phyloP scores from a whole-genome alignment of 2,113 vertebrate species.

The rabbit (Oryctolagus cuniculus) region mOryCun1.1 NC_091440.1:133332001-133332500 shows the following conservation, averaged over 20 bases:
- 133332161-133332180: background rate
- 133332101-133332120: background rate
- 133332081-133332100: constrained; percentile 18
- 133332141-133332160: background rate
- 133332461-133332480: no score
- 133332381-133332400: constrained; percentile 37
- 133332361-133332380: background rate
- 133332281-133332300: constrained; percentile 19
- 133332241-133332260: background rate
- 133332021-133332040: background rate
- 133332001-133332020: constrained; percentile 43
- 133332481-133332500: no score
- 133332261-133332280: background rate
- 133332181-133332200: background rate
- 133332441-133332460: no score
- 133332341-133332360: background rate
- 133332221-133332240: background rate
- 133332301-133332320: constrained; percentile 44
- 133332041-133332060: background rate
- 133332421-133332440: no score
- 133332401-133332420: background rate
- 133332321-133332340: background rate
- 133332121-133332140: background rate
- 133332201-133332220: constrained; percentile 52
- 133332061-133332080: constrained; percentile 33